Percentiles rank a stretch among this genome's conserved stretches.
Conservation (phyloP, 2,113 vertebrate species). For the Nibea albiflora region DNA sequence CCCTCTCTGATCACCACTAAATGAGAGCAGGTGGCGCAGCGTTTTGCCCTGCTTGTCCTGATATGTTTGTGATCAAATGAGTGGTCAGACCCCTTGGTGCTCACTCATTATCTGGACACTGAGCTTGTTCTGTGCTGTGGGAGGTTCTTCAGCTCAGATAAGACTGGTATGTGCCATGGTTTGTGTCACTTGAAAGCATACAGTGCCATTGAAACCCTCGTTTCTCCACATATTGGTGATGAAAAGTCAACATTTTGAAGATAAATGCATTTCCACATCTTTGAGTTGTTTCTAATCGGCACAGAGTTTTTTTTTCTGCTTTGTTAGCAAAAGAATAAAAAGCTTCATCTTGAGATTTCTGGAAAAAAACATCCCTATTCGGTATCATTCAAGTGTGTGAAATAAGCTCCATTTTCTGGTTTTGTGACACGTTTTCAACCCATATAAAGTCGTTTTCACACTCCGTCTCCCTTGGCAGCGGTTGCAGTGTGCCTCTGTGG, state of each 20-base stretch:
- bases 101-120: slow-evolving; percentile 67
- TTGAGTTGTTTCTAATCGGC: slow-evolving; percentile 19
- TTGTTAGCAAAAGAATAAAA: slow-evolving; percentile 36
- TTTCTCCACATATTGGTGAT: background rate
- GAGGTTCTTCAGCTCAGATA: slow-evolving; percentile 64
- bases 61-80: slow-evolving; percentile 72
- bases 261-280: background rate
- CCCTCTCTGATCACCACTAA: slow-evolving; percentile 58
- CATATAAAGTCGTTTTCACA: slow-evolving; percentile 68
- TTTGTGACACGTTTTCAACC: slow-evolving; percentile 53
- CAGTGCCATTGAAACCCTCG: background rate
- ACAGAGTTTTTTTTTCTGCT: background rate
- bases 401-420: slow-evolving; percentile 59
- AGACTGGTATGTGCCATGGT: slow-evolving; percentile 59
- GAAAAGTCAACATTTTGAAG: slow-evolving; percentile 12
- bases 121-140: slow-evolving; percentile 48
- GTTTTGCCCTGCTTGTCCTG: slow-evolving; percentile 45
- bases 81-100: slow-evolving; percentile 41
- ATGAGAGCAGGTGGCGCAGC: slow-evolving; percentile 43
- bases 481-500: slow-evolving; percentile 58
- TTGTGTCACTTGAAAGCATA: slow-evolving; percentile 52
- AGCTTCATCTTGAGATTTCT: slow-evolving; percentile 13
- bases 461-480: slow-evolving; percentile 63
- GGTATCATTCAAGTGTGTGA: slow-evolving; percentile 47
- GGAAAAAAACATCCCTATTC: slow-evolving; percentile 19